Conservation (phyloP, 2,797 vertebrate genomes). For the Hyperoplus lanceolatus region DNA sequence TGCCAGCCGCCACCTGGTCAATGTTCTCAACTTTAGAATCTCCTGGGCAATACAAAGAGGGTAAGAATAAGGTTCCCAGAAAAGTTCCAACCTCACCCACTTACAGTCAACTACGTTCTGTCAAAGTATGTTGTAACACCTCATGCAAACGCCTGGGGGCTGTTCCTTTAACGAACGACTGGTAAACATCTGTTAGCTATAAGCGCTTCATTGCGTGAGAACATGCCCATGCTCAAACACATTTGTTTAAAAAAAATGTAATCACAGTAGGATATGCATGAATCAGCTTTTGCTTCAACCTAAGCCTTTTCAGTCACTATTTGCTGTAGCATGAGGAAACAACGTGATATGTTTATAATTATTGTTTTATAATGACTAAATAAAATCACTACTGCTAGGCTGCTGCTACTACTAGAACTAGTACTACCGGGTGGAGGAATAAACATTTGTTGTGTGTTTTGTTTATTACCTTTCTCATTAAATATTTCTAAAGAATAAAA, state of each 20-base stretch:
- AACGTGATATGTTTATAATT: too few relatives aligned
- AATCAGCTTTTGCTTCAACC: too few relatives aligned
- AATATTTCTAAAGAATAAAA: background rate
- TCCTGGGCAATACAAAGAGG: constrained; percentile 8
- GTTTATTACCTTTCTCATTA: background rate
- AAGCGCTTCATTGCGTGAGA: background rate
- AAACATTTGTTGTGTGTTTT: too few relatives aligned
- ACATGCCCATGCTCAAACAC: background rate
- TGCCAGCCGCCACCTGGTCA: constrained; percentile 52
- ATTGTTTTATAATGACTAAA: background rate
- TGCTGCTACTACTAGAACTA: too few relatives aligned
- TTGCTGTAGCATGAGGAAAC: background rate
- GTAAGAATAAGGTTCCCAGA: constrained; percentile 21
- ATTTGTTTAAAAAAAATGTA: background rate
- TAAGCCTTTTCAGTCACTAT: too few relatives aligned
- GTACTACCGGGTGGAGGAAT: too few relatives aligned
- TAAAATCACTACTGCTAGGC: background rate
- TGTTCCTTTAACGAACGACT: constrained; percentile 11
- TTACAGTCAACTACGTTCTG: constrained; percentile 16
- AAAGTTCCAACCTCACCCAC: constrained; percentile 37
- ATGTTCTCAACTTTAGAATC: constrained; percentile 29
- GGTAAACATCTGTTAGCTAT: constrained; percentile 43
- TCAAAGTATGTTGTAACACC: background rate
- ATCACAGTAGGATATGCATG: too few relatives aligned
- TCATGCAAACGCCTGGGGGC: constrained; percentile 6